These are phyloP conservation scores for Agrochola circellaris DNA, from an alignment of 2,888 invertebrate species.

Conservation along the genomic window DNA sequence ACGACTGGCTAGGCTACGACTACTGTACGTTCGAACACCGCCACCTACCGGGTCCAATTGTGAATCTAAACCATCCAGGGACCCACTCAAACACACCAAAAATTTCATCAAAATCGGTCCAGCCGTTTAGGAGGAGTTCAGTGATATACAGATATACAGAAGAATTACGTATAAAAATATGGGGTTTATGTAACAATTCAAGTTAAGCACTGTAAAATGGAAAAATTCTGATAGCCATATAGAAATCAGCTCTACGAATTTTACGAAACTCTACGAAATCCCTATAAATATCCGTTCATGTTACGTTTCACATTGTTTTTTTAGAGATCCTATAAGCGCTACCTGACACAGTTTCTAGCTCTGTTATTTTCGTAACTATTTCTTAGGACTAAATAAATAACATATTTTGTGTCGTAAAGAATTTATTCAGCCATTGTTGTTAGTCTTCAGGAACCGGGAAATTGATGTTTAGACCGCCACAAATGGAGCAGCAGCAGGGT, in stretches of 20 bases:
- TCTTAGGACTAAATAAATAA: constrained; percentile 13
- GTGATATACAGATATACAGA: too few species aligned
- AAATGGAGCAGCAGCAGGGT: constrained; percentile 76
- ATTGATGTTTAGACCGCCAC: constrained; percentile 76
- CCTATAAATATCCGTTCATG: background rate
- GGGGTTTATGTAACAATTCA: background rate
- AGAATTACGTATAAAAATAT: background rate
- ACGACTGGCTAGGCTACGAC: background rate
- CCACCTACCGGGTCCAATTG: too few species aligned
- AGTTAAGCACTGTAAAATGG: background rate
- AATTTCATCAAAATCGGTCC: too few species aligned
- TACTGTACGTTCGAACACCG: background rate
- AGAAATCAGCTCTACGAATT: background rate
- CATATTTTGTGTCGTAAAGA: constrained; percentile 63
- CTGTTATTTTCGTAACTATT: background rate
- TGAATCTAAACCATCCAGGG: too few species aligned
- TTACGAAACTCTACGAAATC: background rate
- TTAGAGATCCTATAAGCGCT: background rate
- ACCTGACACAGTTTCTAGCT: background rate
- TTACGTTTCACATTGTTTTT: background rate
- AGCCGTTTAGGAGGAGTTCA: too few species aligned
- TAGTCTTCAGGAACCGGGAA: constrained; percentile 69
- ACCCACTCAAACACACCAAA: too few species aligned
- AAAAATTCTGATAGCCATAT: background rate
- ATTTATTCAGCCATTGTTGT: constrained; percentile 78